Base-by-base conservation (phyloP, 92 coral and sea anemone species). In the Phenganax subtilis region DNA sequence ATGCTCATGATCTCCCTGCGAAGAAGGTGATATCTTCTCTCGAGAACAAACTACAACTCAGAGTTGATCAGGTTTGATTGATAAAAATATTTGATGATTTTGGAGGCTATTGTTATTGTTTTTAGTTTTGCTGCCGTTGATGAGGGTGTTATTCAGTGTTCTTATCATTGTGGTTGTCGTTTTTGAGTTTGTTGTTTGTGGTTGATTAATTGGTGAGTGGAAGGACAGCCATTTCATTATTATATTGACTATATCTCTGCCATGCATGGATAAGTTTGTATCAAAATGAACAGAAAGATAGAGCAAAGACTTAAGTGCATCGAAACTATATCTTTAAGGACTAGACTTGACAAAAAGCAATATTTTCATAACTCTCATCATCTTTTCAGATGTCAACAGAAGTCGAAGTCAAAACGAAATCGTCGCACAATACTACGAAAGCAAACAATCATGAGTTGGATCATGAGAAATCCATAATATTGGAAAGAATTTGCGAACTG, bases 31-130 rank as follows among this genome's bases (percentile, higher is more conserved):
- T 96, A 81, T 85, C 91, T 55, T 87, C 97, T 0, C 82, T 96
- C 54, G 91, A 96, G 86, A 96, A 96, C 72, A 97, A 96, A 63
- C 86, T 96, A 88, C 88, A 85, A 17, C 87, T 96, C 12, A 87
- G 99, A 82, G 93, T 96, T 75, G 99, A 96, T 63, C 99, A 96
- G 97, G 97, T 93, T 81, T 55, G 74, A 12, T 12, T 80, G 31
- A 61, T 28, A 8, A 28, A 7, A 25, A 37, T 52, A 20, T 54
- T 10, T 15, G 31, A 20, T 27, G 0, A 12, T 59, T 59, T 59
- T 14, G 65, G 65, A 37, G n/a, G 10, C 31, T 28, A 2, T 65
- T 65, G 1, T 11, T 59, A 6, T 59, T 14, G 25, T 20, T 14
- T 20, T 20, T 20, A 16, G 73, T 20, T 12, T 67, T 67, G 3